These are phyloP conservation scores for Hypselothyrea guttata DNA, from an alignment of 2,888 invertebrate genomes.

Conservation along the genomic window DNA sequence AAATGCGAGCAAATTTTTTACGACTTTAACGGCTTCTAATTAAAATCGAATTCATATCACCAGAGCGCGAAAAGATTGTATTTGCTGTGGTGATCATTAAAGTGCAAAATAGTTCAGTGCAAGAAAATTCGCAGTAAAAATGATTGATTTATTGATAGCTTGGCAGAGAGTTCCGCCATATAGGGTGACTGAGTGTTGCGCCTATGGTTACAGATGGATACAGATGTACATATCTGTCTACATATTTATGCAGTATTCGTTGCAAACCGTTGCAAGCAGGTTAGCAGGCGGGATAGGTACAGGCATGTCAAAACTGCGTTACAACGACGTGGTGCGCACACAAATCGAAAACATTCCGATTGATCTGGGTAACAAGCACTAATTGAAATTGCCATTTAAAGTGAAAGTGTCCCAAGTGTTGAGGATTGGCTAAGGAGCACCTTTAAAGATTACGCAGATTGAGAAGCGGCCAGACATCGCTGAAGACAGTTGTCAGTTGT, in stretches of 20 bases:
- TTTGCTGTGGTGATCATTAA: conserved; percentile 71
- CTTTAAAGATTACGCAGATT: conserved; percentile 31
- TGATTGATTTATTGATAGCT: conserved; percentile 71
- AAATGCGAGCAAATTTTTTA: conserved; percentile 68
- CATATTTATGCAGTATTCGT: conserved; percentile 35
- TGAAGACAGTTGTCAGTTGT: conserved; percentile 3
- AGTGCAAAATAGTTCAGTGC: conserved; percentile 64
- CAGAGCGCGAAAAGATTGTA: conserved; percentile 13
- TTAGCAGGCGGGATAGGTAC: conserved; percentile 11
- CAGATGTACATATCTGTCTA: conserved; percentile 39
- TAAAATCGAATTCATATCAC: conserved; percentile 65
- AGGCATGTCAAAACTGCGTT: conserved; percentile 37
- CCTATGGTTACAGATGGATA: conserved; percentile 42
- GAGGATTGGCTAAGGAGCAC: conserved; percentile 40
- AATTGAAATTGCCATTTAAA: conserved; percentile 75
- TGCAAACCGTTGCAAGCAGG: conserved; percentile 22
- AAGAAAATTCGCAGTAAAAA: conserved; percentile 51
- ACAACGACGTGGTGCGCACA: conserved; percentile 62
- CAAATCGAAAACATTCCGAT: conserved; percentile 60
- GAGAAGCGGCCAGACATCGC: conserved; percentile 9
- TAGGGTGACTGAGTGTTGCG: conserved; percentile 23
- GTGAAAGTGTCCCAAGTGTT: conserved; percentile 66
- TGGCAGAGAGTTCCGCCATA: conserved; percentile 35
- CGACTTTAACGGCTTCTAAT: conserved; percentile 75
- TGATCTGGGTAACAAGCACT: conserved; percentile 61